phyloP scores from a whole-genome alignment of 1,140 invertebrate species.

The Habropoda laboriosa region DNA sequence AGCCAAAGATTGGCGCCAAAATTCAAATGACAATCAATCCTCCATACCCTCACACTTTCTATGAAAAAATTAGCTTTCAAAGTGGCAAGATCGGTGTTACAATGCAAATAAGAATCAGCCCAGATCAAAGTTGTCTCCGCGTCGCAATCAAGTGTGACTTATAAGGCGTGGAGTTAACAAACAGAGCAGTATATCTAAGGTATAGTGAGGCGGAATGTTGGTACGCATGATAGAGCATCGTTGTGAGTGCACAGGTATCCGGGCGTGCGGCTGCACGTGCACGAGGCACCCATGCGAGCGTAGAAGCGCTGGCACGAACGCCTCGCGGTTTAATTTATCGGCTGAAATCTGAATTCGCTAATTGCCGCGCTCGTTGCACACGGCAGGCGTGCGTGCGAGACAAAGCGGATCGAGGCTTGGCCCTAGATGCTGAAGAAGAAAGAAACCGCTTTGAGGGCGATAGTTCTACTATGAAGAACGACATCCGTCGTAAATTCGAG shows the following conservation, averaged over 20 bases:
- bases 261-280: not conserved
- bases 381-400: constrained; percentile 43
- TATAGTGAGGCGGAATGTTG: not conserved
- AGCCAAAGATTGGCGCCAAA: no score
- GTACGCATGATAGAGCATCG: constrained; percentile 31
- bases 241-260: not conserved
- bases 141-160: not conserved
- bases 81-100: no score
- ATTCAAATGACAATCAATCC: no score
- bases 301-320: not conserved
- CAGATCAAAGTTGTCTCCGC: no score
- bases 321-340: constrained; percentile 68
- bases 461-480: not conserved
- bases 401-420: constrained; percentile 36
- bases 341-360: constrained; percentile 76
- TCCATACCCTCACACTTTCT: no score
- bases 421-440: constrained; percentile 12
- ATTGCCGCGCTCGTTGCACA: constrained; percentile 71
- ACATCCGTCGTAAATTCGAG: no score
- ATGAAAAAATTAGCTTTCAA: no score
- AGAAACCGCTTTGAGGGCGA: not conserved
- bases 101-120: no score
- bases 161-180: not conserved
- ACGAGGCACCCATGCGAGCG: not conserved
- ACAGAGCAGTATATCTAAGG: not conserved